Base-by-base conservation (phyloP, 2,113 vertebrate genomes). In the Probosciger aterrimus region DNA sequence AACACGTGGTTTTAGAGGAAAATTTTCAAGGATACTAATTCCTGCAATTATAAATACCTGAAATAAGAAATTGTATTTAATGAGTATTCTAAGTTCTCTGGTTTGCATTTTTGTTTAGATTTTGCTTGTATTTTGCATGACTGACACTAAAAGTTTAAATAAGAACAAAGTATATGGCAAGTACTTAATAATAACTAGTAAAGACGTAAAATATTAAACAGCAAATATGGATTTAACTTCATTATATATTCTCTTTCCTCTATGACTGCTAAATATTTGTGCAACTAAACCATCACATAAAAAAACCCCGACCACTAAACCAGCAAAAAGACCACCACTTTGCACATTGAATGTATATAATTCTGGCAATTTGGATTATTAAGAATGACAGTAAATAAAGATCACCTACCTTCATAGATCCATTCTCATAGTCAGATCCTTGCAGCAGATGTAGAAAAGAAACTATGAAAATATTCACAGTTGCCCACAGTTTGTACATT, bases 401-500 rank as follows among this genome's bases (percentile, higher is more conserved):
- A 60, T 92, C 86, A 96, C 98, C 80, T 98, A 98, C 98, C 97
- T 96, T 98, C 78, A 96, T 74, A 90, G 97, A 94, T 92, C 95
- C 97, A 70, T 95, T 97, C 86, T 98, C 97, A 77, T 97, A 96
- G 53, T 96, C 97, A 86, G 97, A 98, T 86, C 97, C 97, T 91
- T 97, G 97, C 82, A 98, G 90, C 89, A 98, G 95, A 77, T 98
- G 98, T 65, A 98, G 93, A 77, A 93, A 97, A 89, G 95, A 98
- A 94, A 98, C 94, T 63, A 98, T 83, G 85, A 98, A 96, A 94
- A 98, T 91, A 94, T 98, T 98, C 97, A 97, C 81, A 95, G 97
- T 64, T 92, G 95, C 93, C 97, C 98, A 98, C 90, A 85, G 92
- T 97, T 96, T 97, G 97, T 97, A 97, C 98, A 99, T 99, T 97